phyloP scores from a whole-genome alignment of 23 tunicate genomes.

The Halocynthia roretzi region DNA sequence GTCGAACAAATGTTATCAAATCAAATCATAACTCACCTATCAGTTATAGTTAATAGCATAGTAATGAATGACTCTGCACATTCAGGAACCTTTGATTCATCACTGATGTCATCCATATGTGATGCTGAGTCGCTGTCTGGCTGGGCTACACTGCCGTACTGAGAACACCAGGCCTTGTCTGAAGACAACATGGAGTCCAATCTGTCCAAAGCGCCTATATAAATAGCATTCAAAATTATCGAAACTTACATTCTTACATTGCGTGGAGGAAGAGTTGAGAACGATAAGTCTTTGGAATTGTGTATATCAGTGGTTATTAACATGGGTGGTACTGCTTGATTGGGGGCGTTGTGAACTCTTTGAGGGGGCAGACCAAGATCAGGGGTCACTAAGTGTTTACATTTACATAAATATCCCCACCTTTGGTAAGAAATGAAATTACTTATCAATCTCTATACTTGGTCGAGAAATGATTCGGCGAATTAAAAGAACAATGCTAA shows the following conservation, averaged over 20 bases:
- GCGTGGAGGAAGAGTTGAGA: too few species aligned
- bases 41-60: slow-evolving; percentile 74
- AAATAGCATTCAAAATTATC: background rate
- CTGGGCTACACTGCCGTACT: slow-evolving; percentile 18
- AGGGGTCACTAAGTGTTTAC: too few species aligned
- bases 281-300: too few species aligned
- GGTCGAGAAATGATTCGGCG: too few species aligned
- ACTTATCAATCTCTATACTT: too few species aligned
- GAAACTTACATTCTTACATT: background rate
- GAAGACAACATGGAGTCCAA: slow-evolving; percentile 56
- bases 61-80: slow-evolving; percentile 80
- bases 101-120: slow-evolving; percentile 25
- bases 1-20: too few species aligned
- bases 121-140: slow-evolving; percentile 10
- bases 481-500: too few species aligned
- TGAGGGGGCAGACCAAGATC: background rate
- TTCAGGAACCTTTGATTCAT: slow-evolving; percentile 73
- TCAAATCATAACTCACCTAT: slow-evolving; percentile 36
- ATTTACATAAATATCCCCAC: too few species aligned
- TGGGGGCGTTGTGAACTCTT: background rate
- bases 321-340: too few species aligned
- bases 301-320: too few species aligned
- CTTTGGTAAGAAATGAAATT: too few species aligned
- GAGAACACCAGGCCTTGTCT: slow-evolving; percentile 60
- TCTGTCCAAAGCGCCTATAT: slow-evolving; percentile 49